Base-by-base conservation (phyloP, 2,113 vertebrate genomes). In the Hymenochirus boettgeri region DNA sequence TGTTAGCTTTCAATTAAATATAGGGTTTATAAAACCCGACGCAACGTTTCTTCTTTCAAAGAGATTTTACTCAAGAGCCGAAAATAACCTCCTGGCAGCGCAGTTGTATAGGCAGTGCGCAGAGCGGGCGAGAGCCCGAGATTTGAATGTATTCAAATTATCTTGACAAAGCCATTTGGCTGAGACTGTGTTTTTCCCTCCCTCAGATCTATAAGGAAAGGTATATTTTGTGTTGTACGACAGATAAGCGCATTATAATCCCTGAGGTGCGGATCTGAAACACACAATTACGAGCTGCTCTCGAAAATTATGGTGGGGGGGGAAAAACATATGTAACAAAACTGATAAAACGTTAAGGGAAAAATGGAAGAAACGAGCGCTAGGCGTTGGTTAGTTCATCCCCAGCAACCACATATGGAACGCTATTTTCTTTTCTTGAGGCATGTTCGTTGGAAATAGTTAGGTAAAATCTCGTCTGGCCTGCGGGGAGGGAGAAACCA, bases 211-310 rank as follows among this genome's bases (percentile, higher is more conserved):
- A 57, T 35, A 57, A 57, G 31, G 9, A 10, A 3, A 4, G 18
- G 54, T n/a, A 10, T 22, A 35, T 57, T 55, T 55, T 35, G 29
- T 57, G 27, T 57, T 57, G 27, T 35, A 35, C 54, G 22, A 12
- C 18, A 57, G 27, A 57, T 57, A 57, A 57, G 31, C 31, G 22
- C 54, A 35, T 57, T 57, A 57, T 4, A 19, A 9, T 57, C 13
- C 54, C 23, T 29, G 25, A 37, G n/a, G 26, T 13, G 3, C 27
- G 15, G 29, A 33, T 27, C 54, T 2, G 45, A 35, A 60, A n/a
- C n/a, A 51, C 9, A 50, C 25, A 58, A 62, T 57, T 17, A 51
- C 47, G 70, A 51, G 3, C 26, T 31, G 5, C 71, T 53, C 15
- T 46, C 2, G 0, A 12, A 65, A 59, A 21, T 57, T 19, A 10